Conservation (phyloP, 2,888 invertebrate genomes). For the Melieria omissa region DNA sequence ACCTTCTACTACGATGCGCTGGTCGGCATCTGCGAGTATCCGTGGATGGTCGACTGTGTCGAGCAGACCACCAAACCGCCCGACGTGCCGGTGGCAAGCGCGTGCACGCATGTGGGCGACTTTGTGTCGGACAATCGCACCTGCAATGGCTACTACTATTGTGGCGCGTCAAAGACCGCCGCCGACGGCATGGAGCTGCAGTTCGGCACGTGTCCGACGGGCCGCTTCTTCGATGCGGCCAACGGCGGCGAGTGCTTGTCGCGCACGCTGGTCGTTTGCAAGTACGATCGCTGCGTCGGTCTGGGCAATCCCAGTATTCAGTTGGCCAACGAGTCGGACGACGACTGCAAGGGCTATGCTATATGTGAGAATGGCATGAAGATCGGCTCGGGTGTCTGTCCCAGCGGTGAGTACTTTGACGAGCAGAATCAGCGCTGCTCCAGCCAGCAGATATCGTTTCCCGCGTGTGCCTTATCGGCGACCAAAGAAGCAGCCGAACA, state of each 20-base stretch:
- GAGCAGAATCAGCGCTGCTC: slow-evolving; percentile 57
- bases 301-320: slow-evolving; percentile 53
- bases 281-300: slow-evolving; percentile 55
- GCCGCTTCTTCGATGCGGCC: slow-evolving; percentile 51
- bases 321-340: slow-evolving; percentile 55
- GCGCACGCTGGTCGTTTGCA: slow-evolving; percentile 51
- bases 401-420: slow-evolving; percentile 54
- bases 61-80: slow-evolving; percentile 38
- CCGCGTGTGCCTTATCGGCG: slow-evolving; percentile 50
- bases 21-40: slow-evolving; percentile 52
- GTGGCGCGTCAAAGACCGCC: slow-evolving; percentile 39
- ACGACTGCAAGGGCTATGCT: slow-evolving; percentile 55
- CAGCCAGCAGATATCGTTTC: slow-evolving; percentile 48
- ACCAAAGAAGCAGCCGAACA: slow-evolving; percentile 6
- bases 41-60: slow-evolving; percentile 49
- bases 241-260: slow-evolving; percentile 55
- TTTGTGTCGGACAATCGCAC: slow-evolving; percentile 54
- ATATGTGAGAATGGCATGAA: slow-evolving; percentile 55
- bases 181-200: slow-evolving; percentile 40
- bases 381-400: slow-evolving; percentile 54
- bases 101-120: slow-evolving; percentile 48
- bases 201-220: slow-evolving; percentile 51
- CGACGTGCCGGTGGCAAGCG: slow-evolving; percentile 40
- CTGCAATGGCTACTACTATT: slow-evolving; percentile 60
- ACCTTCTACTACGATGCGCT: slow-evolving; percentile 52